Conservation (phyloP, 2,888 invertebrate species). For the Drosophila yooni region DNA sequence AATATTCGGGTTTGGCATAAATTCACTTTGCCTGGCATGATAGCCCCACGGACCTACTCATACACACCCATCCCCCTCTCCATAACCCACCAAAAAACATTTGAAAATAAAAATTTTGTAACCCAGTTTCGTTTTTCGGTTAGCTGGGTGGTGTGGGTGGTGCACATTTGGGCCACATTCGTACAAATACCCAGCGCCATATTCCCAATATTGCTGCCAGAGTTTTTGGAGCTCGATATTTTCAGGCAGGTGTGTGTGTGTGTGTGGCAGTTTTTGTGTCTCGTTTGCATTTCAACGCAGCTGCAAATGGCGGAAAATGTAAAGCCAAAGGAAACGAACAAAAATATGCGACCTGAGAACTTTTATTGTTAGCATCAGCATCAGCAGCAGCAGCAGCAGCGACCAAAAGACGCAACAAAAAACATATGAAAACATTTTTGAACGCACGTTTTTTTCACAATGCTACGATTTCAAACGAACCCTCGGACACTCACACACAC, state of each 20-base stretch:
- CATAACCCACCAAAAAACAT: constrained; percentile 46
- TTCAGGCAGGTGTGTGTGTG: constrained; percentile 21
- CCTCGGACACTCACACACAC: constrained; percentile 8
- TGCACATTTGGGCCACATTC: constrained; percentile 2
- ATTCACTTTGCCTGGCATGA: constrained; percentile 62
- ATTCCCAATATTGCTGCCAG: constrained; percentile 9
- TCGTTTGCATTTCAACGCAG: constrained; percentile 62
- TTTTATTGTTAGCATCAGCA: constrained; percentile 54
- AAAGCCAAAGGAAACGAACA: constrained; percentile 46
- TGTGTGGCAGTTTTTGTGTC: constrained; percentile 19
- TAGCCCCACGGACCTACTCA: constrained; percentile 6
- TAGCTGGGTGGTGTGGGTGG: constrained; percentile 8
- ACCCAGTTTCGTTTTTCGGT: constrained; percentile 62
- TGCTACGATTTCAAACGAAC: constrained; percentile 56
- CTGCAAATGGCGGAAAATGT: constrained; percentile 72
- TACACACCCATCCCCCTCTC: not conserved
- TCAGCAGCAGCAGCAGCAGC: constrained; percentile 1
- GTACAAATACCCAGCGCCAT: constrained; percentile 9
- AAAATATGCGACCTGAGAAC: constrained; percentile 35
- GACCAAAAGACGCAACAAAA: constrained; percentile 21
- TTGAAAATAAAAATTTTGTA: constrained; percentile 71
- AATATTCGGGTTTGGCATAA: constrained; percentile 77
- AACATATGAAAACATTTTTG: constrained; percentile 40
- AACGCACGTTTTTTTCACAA: constrained; percentile 52
- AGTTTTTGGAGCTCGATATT: constrained; percentile 47